phyloP scores from a whole-genome alignment of 2,888 invertebrate species.

The Cataglyphis altisquamis region DNA sequence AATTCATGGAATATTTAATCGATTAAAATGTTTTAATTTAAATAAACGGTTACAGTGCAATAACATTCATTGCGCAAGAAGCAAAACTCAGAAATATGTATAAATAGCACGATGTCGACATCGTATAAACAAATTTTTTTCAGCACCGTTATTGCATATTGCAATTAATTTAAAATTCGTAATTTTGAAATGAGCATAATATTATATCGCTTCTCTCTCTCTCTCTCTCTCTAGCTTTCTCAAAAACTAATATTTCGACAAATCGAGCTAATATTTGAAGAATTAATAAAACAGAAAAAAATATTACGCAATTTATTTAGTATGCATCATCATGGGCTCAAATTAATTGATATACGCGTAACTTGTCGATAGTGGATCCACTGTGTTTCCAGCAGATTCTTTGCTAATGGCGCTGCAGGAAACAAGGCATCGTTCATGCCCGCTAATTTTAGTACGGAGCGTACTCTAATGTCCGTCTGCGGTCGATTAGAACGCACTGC shows the following conservation, averaged over 20 bases:
- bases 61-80: slow-evolving; percentile 32
- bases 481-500: slow-evolving; percentile 40
- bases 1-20: slow-evolving; percentile 73
- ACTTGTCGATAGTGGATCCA: background rate
- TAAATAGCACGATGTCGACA: background rate
- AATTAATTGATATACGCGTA: background rate
- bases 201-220: background rate
- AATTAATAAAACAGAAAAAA: slow-evolving; percentile 1
- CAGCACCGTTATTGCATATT: background rate
- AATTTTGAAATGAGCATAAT: background rate
- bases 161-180: too few species aligned
- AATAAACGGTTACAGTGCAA: slow-evolving; percentile 35
- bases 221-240: too few species aligned
- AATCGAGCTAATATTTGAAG: background rate
- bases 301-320: background rate
- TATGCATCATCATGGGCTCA: background rate
- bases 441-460: slow-evolving; percentile 41
- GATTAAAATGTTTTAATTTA: slow-evolving; percentile 65
- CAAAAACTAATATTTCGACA: background rate
- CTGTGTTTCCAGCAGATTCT: background rate
- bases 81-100: slow-evolving; percentile 21
- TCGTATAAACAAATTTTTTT: background rate
- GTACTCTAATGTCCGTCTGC: slow-evolving; percentile 35
- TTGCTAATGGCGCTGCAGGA: slow-evolving; percentile 51
- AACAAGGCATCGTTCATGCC: slow-evolving; percentile 54